Evolutionary conservation across 2,113 vertebrate species (phyloP).

Genomic region (Microcebus tavaratra): DNA sequence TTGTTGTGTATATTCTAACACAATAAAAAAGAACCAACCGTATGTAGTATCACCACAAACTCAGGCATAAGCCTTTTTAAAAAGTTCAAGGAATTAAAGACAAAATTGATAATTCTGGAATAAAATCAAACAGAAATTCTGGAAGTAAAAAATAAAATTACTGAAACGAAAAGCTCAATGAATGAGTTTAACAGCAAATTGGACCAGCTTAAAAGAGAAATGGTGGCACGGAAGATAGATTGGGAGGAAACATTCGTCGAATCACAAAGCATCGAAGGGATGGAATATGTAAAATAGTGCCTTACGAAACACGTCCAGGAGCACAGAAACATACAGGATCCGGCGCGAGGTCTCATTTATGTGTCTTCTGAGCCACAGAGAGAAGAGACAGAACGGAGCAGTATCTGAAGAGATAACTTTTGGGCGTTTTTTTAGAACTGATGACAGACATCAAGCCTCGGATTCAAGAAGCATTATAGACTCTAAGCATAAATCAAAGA

Average conservation of each 20-base stretch:
- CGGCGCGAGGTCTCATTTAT: neutral
- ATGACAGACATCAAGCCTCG: neutral
- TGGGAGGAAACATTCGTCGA: neutral
- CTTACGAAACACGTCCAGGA: neutral
- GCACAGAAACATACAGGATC: too few relatives aligned
- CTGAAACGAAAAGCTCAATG: neutral
- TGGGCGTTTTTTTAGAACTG: neutral
- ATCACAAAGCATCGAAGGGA: neutral
- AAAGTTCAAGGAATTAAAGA: neutral
- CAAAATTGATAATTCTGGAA: neutral
- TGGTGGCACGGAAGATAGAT: neutral
- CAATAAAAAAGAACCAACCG: neutral
- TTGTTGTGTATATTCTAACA: neutral
- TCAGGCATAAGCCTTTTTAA: neutral
- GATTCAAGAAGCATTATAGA: neutral
- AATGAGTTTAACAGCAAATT: too few relatives aligned
- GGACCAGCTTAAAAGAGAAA: neutral
- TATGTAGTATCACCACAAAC: neutral
- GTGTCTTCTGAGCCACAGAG: neutral
- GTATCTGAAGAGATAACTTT: rapidly evolving
- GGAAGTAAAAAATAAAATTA: neutral
- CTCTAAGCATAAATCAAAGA: neutral
- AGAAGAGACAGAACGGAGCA: neutral
- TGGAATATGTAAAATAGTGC: neutral
- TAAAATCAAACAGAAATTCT: neutral